Evolutionary conservation across 1,140 invertebrate species (phyloP).

Genomic region (Drosophila sulfurigaster): DNA sequence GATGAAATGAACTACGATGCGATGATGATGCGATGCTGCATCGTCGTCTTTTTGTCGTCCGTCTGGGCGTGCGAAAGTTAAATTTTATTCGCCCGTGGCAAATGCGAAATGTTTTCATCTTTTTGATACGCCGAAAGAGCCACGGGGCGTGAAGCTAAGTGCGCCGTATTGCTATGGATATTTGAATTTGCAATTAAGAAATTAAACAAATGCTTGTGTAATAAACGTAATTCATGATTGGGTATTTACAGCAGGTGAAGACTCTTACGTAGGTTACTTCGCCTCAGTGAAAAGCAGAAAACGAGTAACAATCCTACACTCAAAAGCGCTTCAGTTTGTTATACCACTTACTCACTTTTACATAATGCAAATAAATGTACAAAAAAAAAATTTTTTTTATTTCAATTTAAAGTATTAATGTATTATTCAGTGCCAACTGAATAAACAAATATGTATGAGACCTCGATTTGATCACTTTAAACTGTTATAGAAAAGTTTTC

Average conservation of each 20-base stretch:
- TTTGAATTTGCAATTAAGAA: slow-evolving; percentile 33
- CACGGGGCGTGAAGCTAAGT: slow-evolving; percentile 9
- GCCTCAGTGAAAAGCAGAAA: not conserved
- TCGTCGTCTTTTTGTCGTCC: slow-evolving; percentile 46
- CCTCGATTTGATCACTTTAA: no score
- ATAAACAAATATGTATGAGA: no score
- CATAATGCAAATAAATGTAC: no score
- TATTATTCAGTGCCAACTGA: no score
- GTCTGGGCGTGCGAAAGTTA: slow-evolving; percentile 63
- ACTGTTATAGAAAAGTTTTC: no score
- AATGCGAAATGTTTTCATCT: slow-evolving; percentile 14
- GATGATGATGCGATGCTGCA: slow-evolving; percentile 38
- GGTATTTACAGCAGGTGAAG: slow-evolving; percentile 11
- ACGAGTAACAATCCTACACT: no score
- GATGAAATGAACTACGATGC: slow-evolving; percentile 1
- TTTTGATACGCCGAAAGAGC: slow-evolving; percentile 26
- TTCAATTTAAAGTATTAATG: no score
- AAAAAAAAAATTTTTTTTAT: no score
- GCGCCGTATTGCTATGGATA: slow-evolving; percentile 9
- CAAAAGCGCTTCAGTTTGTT: not conserved
- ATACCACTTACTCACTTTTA: no score
- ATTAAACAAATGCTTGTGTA: slow-evolving; percentile 27
- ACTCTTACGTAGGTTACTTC: not conserved
- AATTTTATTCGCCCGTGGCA: slow-evolving; percentile 17
- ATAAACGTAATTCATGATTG: slow-evolving; percentile 19